phyloP scores from a whole-genome alignment of 2,113 vertebrate genomes.

The Hippocampus comes region DNA sequence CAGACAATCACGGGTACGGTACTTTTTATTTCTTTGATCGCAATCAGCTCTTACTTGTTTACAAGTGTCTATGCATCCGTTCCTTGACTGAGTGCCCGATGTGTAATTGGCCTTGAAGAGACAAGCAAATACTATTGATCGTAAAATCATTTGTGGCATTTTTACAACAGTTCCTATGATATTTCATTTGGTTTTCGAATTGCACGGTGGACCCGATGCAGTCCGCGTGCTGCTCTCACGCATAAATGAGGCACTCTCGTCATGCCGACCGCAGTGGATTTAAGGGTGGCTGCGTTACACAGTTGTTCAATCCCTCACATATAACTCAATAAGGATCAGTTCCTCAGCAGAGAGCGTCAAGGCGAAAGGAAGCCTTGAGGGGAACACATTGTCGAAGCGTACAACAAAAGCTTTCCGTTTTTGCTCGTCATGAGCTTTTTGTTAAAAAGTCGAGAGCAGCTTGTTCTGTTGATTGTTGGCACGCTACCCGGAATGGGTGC shows the following conservation, averaged over 20 bases:
- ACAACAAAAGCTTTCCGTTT: conserved; percentile 59
- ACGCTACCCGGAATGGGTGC: conserved; percentile 60
- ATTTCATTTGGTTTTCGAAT: neutral
- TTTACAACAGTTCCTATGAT: neutral
- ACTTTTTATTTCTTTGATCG: neutral
- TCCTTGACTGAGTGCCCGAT: no score
- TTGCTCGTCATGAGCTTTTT: conserved; percentile 55
- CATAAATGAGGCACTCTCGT: conserved; percentile 63
- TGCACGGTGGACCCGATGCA: neutral
- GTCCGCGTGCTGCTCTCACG: conserved; percentile 53
- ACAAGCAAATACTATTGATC: no score
- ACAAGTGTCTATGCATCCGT: no score
- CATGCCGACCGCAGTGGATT: conserved; percentile 64
- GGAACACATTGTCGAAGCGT: conserved; percentile 45
- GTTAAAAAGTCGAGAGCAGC: conserved; percentile 53
- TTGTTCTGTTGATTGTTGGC: conserved; percentile 62
- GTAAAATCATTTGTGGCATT: neutral
- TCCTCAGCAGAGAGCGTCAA: conserved; percentile 44
- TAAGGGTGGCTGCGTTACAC: conserved; percentile 55
- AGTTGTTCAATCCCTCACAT: conserved; percentile 52
- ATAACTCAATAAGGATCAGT: conserved; percentile 69
- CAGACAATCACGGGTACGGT: no score
- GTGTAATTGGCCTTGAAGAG: no score
- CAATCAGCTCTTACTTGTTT: neutral
- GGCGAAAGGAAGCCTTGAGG: conserved; percentile 50